A percentile compares a stretch with the other conserved stretches of the same genome.
phyloP scores from a whole-genome alignment of 1,140 invertebrate genomes.

The Drosophila miranda region DNA sequence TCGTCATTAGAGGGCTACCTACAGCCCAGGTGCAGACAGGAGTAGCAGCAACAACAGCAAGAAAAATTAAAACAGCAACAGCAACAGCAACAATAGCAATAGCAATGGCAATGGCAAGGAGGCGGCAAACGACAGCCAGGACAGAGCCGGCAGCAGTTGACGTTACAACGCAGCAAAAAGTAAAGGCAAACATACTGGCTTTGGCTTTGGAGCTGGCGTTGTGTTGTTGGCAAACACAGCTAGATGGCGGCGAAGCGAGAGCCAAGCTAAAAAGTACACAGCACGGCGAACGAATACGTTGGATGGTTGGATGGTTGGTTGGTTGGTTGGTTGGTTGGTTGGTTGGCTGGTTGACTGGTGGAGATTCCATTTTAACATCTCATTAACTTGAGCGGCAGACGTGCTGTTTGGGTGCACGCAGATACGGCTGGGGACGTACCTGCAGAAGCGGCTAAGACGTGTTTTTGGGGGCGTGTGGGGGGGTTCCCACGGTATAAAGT shows the following conservation, averaged over 20 bases:
- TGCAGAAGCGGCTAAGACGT: background rate
- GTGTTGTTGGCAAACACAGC: conserved; percentile 37
- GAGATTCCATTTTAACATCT: conserved; percentile 80
- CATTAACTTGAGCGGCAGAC: conserved; percentile 75
- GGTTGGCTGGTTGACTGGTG: background rate
- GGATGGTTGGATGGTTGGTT: background rate
- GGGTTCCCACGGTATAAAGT: conserved; percentile 34
- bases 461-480: background rate
- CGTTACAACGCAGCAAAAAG: conserved; percentile 56
- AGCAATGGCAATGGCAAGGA: conserved; percentile 9
- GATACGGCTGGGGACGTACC: conserved; percentile 15
- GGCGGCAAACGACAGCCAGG: background rate
- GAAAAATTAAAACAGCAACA: conserved; percentile 1
- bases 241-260: conserved; percentile 18
- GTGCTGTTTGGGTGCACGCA: conserved; percentile 44
- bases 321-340: background rate
- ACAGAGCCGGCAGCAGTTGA: conserved; percentile 48
- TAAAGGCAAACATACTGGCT: conserved; percentile 40
- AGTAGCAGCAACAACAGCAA: conserved; percentile 5
- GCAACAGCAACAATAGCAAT: conserved; percentile 3
- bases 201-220: background rate
- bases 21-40: conserved; percentile 46
- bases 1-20: conserved; percentile 56
- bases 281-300: conserved; percentile 13
- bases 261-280: conserved; percentile 44